Evolutionary conservation across 2,797 vertebrate genomes (phyloP).

Genomic region (Schizopygopsis pylzovi): DNA sequence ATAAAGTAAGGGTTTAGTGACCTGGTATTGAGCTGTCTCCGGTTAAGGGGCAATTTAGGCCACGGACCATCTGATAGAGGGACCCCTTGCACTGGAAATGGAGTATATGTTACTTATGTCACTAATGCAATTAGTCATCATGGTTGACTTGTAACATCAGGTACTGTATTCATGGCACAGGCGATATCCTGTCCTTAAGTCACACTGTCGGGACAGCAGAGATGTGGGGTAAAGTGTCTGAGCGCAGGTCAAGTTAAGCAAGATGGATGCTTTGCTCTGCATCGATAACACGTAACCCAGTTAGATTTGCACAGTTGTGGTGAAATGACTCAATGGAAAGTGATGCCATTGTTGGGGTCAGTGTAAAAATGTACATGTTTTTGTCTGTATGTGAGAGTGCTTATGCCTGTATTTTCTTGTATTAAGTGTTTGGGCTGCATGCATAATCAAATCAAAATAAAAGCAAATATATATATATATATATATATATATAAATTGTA

Average conservation of each 20-base stretch:
- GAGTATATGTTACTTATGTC: conserved; percentile 56
- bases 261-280: conserved; percentile 31
- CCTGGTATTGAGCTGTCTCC: conserved; percentile 26
- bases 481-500: background rate
- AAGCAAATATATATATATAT: too few relatives aligned
- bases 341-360: conserved; percentile 34
- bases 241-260: conserved; percentile 32
- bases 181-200: conserved; percentile 46
- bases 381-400: background rate
- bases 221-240: conserved; percentile 38
- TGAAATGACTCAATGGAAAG: conserved; percentile 39
- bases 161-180: conserved; percentile 39
- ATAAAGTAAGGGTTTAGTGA: conserved; percentile 27
- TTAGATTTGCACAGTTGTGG: conserved; percentile 23
- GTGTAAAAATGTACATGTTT: conserved; percentile 27
- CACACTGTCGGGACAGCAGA: conserved; percentile 34
- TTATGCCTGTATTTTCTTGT: conserved; percentile 2
- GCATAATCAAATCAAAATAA: background rate
- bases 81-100: conserved; percentile 51
- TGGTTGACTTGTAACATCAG: conserved; percentile 53
- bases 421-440: background rate
- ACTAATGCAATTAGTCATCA: conserved; percentile 60
- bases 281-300: conserved; percentile 43
- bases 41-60: conserved; percentile 48
- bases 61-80: conserved; percentile 53